Evolutionary conservation across 2,113 vertebrate species (phyloP).

Genomic region (Myanophis thanlyinensis): DNA sequence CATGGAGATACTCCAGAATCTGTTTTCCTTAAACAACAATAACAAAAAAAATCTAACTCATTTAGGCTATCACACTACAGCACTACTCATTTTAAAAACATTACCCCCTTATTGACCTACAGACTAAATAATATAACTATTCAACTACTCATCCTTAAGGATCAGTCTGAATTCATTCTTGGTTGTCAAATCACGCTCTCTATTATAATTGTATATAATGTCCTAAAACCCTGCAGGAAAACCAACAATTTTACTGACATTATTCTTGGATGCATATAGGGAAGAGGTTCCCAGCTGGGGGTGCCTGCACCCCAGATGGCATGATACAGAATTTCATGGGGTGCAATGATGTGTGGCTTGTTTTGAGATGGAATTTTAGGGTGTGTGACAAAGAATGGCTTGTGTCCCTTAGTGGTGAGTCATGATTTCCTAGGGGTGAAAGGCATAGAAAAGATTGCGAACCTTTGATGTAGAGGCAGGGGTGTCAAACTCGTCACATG

Average conservation of each 20-base stretch:
- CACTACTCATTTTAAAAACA: not conserved
- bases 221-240: not conserved
- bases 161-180: not conserved
- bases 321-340: not conserved
- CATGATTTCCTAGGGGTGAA: not conserved
- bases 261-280: not conserved
- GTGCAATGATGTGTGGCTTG: not conserved
- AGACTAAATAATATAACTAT: not conserved
- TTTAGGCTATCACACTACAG: not conserved
- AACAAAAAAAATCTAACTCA: not conserved
- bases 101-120: not conserved
- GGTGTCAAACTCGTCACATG: no score
- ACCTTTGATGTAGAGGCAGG: not conserved
- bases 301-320: not conserved
- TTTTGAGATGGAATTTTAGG: no score
- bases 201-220: not conserved
- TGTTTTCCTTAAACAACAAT: not conserved
- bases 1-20: not conserved
- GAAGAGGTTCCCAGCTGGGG: not conserved
- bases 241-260: not conserved
- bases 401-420: no score
- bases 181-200: not conserved
- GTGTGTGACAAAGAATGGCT: no score
- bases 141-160: not conserved
- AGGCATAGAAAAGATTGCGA: not conserved